Evolutionary conservation across 2,113 vertebrate species (phyloP).

Genomic region (Centropristis striata): DNA sequence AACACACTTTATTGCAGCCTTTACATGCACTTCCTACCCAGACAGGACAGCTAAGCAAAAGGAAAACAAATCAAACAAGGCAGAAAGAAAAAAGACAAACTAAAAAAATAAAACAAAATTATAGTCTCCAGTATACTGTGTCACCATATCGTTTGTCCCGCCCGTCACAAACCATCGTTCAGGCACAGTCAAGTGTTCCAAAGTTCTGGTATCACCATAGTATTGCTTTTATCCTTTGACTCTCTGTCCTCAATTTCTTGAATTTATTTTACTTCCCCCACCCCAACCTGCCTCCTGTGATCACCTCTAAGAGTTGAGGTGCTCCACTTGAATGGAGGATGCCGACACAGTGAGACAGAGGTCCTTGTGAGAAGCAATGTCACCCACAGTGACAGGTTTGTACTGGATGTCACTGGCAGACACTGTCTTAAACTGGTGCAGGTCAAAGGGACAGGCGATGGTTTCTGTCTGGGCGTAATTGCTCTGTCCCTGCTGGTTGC

Average conservation of each 20-base stretch:
- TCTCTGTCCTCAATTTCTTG: slow-evolving; percentile 43
- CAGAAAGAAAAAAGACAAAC: slow-evolving; percentile 51
- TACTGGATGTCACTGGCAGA: slow-evolving; percentile 85
- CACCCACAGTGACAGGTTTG: slow-evolving; percentile 84
- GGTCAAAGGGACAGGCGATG: slow-evolving; percentile 92
- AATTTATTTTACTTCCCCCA: slow-evolving; percentile 24
- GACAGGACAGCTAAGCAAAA: slow-evolving; percentile 56
- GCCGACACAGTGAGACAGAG: slow-evolving; percentile 97
- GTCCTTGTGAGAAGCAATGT: slow-evolving; percentile 93
- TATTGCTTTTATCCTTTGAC: slow-evolving; percentile 78
- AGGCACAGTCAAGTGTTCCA: slow-evolving; percentile 66
- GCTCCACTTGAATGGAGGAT: slow-evolving; percentile 88
- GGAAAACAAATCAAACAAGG: slow-evolving; percentile 55
- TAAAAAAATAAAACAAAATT: slow-evolving; percentile 48
- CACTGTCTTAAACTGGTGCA: slow-evolving; percentile 96
- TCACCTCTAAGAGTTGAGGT: slow-evolving; percentile 82
- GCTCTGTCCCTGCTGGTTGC: slow-evolving; percentile 77
- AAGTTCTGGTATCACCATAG: slow-evolving; percentile 60
- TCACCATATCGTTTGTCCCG: slow-evolving; percentile 57
- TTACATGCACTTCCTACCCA: slow-evolving; percentile 62
- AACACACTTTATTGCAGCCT: slow-evolving; percentile 71
- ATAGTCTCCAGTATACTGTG: slow-evolving; percentile 43
- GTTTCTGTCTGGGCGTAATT: slow-evolving; percentile 81
- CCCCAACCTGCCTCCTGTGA: slow-evolving; percentile 18
- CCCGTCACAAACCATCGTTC: slow-evolving; percentile 46